These are phyloP conservation scores for Diplogasteroides magnus DNA, from an alignment of 1,140 invertebrate genomes.

Conservation along the genomic window DNA sequence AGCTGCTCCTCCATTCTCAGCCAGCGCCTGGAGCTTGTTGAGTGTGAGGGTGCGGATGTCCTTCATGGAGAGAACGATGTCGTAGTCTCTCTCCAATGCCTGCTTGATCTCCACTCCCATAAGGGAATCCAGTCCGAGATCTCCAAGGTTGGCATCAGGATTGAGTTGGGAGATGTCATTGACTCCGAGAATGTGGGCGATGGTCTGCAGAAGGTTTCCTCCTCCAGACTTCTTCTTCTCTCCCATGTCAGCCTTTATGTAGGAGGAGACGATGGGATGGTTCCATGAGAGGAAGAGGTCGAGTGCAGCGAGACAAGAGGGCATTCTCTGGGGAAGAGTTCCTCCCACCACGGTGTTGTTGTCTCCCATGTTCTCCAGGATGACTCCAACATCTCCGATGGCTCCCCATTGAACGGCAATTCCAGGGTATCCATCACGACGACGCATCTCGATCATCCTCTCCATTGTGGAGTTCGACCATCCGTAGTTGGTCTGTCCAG, in stretches of 20 bases:
- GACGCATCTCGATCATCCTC: constrained; percentile 78
- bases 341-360: constrained; percentile 87
- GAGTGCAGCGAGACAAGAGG: constrained; percentile 76
- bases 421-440: constrained; percentile 66
- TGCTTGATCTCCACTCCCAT: constrained; percentile 98
- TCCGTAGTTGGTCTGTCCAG: constrained; percentile 90
- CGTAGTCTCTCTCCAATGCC: constrained; percentile 83
- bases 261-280: constrained; percentile 74
- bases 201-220: constrained; percentile 74
- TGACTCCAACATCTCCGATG: constrained; percentile 88
- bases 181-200: constrained; percentile 61
- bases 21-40: constrained; percentile 67
- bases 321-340: constrained; percentile 82
- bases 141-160: constrained; percentile 70
- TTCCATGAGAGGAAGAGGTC: constrained; percentile 81
- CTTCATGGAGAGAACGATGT: constrained; percentile 76
- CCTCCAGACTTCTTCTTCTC: constrained; percentile 68
- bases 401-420: constrained; percentile 94
- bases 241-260: constrained; percentile 56
- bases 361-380: constrained; percentile 77
- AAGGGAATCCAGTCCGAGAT: constrained; percentile 91
- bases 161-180: constrained; percentile 75
- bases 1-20: constrained; percentile 53
- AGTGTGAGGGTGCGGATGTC: constrained; percentile 71
- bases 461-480: constrained; percentile 93